phyloP scores from a whole-genome alignment of 1,140 invertebrate species.

The Aphelinus atriplicis region DNA sequence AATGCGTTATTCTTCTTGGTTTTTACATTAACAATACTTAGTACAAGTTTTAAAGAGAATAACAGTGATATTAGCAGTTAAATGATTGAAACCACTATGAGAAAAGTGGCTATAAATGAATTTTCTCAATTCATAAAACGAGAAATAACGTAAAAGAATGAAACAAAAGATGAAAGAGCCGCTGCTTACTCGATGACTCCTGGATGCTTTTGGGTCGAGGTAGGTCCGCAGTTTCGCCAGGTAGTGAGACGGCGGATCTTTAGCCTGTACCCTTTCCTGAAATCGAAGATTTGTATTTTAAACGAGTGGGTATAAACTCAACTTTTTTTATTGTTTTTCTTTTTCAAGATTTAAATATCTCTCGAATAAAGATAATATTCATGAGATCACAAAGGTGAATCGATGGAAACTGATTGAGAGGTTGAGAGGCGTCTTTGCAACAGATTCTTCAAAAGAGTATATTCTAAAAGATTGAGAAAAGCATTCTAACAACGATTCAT shows the following conservation, averaged over 20 bases:
- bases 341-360: background rate
- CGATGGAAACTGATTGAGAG: too few relatives aligned
- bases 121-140: background rate
- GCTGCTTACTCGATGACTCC: constrained; percentile 89
- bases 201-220: constrained; percentile 93
- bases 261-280: constrained; percentile 95
- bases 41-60: too few relatives aligned
- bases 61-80: too few relatives aligned
- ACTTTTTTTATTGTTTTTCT: too few relatives aligned
- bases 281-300: constrained; percentile 55
- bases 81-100: background rate
- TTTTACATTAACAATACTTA: too few relatives aligned
- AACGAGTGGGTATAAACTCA: background rate
- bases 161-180: constrained; percentile 12
- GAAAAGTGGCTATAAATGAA: background rate
- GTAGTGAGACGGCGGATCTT: constrained; percentile 95
- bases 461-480: too few relatives aligned
- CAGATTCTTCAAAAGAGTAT: too few relatives aligned
- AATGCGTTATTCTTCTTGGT: too few relatives aligned
- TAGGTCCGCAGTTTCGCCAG: constrained; percentile 93
- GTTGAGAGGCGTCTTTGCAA: too few relatives aligned
- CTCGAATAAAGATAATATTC: background rate
- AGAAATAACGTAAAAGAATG: background rate
- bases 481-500: too few relatives aligned
- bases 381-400: too few relatives aligned